Evolutionary conservation across 2,797 vertebrate species (phyloP), one percentile per base, ranked within the genome.

Genomic region (Gobio occitaniae): DNA sequence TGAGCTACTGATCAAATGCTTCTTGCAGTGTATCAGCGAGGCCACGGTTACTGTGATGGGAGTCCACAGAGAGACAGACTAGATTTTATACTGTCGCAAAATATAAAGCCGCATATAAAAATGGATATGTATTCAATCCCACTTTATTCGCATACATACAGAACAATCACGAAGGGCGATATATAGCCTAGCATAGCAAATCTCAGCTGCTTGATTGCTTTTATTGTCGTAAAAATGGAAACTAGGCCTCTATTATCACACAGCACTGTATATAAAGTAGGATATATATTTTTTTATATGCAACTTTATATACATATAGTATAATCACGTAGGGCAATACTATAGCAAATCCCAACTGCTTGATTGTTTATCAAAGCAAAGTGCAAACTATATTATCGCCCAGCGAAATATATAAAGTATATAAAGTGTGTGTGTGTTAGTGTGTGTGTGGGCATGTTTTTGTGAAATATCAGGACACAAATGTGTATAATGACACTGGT

Each of bases 1-100:
- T 0, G 52, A 8, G 38, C 48, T 32, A 48, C 80, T 82, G 69
- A 82, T 71, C 80, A 61, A 59, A 71, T 13, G 65, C 59, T 72
- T 72, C 66, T 44, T 3, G 2, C 7, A 32, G 56, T 47, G 17
- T 6, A 61, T 78, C 76, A 47, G 15, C 1, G 3, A 11, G 17
- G 21, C 1, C 21, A 44, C 36, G 3, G 8, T 47, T 63, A 78
- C 25, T 78, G 76, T 25, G 76, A 78, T 41, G 4, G 17, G 5
- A 68, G 2, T 38, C 11, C 19, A 10, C 8, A 44, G 41, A 44
- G 41, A 66, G 78, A 63, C n/a, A 9, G 9, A 36, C 29, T 15
- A 50, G 4, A 19, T 6, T 19, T 75, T 21, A 54, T 54, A 54
- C 12, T 5, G 10, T 1, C 3, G 6, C 21, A 8, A 47, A 71